Base-by-base conservation (phyloP, 2,888 invertebrate species). In the Spodoptera littoralis region DNA sequence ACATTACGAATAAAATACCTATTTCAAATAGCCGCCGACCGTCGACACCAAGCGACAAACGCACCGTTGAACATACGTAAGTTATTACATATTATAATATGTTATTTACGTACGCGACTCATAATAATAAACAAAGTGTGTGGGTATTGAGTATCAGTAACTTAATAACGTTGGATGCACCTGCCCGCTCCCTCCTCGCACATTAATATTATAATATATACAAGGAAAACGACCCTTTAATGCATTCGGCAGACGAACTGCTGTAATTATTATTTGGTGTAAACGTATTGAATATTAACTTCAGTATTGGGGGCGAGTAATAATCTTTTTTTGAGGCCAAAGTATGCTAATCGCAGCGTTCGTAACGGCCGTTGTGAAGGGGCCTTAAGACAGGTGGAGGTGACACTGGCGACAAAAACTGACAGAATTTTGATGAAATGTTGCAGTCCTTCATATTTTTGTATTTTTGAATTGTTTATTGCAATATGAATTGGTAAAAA, bases 231-330 rank as follows among this genome's bases (percentile, higher is more conserved):
- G 88, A 84, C 85, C 88, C 90, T 88, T 85, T 89, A 90, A 90
- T 89, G 87, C 88, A 89, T 89, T 89, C 89, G 87, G 84, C 87
- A 86, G 90, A 90, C 84, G 88, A 86, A 89, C 87, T 85, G 81
- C 80, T 75, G 88, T 92, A 92, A 92, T 94, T 92, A 93, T 91
- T 90, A 91, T 93, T 93, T 91, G 90, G 93, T 93, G 91, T 90
- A 92, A 93, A 92, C 85, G 92, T 92, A 94, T 92, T 90, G 92
- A 92, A 92, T 92, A 91, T 91, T 91, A 90, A 90, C 84, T 80
- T 80, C 68, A 70, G 83, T 86, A 87, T 88, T 84, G 87, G 90
- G 90, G 89, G 85, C 83, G 86, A 88, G 86, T 83, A 83, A 84
- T 87, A 88, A 89, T 89, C 84, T 90, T 91, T 92, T 91, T 90